Evolutionary conservation across 2,797 vertebrate species (phyloP).

Genomic region (Coreius guichenoti): DNA sequence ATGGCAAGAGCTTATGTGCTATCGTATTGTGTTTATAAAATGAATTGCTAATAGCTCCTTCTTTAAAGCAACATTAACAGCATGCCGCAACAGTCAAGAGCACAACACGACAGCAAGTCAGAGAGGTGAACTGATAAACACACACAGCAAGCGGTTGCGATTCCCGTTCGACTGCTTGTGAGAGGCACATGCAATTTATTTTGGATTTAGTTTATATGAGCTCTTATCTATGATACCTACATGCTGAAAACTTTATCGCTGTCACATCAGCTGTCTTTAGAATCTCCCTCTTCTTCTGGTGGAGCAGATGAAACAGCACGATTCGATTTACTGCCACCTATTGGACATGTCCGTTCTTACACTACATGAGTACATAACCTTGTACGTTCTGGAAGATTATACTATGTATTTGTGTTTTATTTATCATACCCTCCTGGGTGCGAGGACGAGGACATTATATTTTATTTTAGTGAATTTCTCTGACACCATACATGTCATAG

Average conservation of each 20-base stretch:
- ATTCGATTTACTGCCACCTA: slow-evolving; percentile 20
- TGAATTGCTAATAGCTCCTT: background rate
- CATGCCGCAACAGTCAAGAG: background rate
- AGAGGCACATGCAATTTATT: background rate
- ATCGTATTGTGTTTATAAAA: background rate
- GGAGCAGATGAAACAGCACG: background rate
- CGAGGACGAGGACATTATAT: too few relatives aligned
- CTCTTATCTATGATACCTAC: slow-evolving; percentile 24
- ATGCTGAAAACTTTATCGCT: slow-evolving; percentile 10
- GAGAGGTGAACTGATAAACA: background rate
- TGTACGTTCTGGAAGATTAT: background rate
- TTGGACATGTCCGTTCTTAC: background rate
- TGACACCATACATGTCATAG: too few relatives aligned
- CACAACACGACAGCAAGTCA: background rate
- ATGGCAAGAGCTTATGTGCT: background rate
- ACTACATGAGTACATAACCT: background rate
- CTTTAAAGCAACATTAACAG: background rate
- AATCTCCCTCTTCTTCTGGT: slow-evolving; percentile 35
- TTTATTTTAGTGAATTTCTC: too few relatives aligned
- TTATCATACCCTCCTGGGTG: background rate
- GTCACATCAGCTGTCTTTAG: slow-evolving; percentile 16
- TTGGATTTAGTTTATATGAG: background rate
- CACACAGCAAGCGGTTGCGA: background rate
- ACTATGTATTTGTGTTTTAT: background rate
- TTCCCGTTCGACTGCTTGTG: background rate